These are phyloP conservation scores for Suricata suricatta DNA, from an alignment of 2,113 vertebrate genomes.

Conservation along the genomic window DNA sequence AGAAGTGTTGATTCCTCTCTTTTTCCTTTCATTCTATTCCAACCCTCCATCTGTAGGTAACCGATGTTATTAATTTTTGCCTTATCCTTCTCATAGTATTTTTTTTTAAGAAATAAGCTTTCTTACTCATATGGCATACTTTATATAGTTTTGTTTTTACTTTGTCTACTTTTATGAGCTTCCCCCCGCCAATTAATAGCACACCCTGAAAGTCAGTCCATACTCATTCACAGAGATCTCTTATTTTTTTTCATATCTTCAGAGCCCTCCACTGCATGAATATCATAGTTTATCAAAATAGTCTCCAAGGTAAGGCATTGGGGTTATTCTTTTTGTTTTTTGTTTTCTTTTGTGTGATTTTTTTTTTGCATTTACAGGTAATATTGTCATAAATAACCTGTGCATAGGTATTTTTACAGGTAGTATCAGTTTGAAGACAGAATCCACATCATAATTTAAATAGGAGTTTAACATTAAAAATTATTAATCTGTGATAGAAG, in stretches of 20 bases:
- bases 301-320: background rate
- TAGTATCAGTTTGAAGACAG: background rate
- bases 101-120: background rate
- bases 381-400: background rate
- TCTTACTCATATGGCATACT: background rate
- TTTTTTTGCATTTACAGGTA: slow-evolving; percentile 5
- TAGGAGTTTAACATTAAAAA: background rate
- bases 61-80: background rate
- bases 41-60: background rate
- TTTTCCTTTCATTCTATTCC: background rate
- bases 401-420: background rate
- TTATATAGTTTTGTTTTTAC: background rate
- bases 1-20: background rate
- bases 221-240: background rate
- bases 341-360: background rate
- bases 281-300: background rate
- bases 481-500: background rate
- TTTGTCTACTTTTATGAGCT: background rate
- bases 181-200: background rate
- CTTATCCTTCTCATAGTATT: background rate
- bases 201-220: background rate
- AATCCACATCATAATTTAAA: slow-evolving; percentile 34
- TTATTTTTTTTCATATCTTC: background rate
- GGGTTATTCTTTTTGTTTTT: background rate
- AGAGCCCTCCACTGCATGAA: background rate